Conservation (phyloP, 2,888 invertebrate genomes). For the Melanotus villosus region DNA sequence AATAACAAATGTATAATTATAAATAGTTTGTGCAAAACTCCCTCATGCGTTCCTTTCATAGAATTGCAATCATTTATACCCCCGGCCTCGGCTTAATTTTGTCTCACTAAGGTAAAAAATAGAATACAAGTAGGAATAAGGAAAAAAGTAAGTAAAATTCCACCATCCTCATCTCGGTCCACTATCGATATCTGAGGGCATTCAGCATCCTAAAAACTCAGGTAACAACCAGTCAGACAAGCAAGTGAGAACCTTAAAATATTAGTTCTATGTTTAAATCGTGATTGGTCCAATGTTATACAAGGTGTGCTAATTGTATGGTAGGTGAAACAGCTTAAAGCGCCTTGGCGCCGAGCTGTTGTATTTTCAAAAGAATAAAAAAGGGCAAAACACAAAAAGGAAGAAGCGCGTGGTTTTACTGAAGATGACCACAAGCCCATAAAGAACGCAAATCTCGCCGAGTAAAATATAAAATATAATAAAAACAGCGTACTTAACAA, state of each 20-base stretch:
- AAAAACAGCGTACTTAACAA: constrained; percentile 5
- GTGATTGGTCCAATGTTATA: not conserved
- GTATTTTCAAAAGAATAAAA: not conserved
- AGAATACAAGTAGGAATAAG: no score
- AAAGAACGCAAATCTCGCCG: constrained; percentile 10
- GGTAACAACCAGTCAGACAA: constrained; percentile 7
- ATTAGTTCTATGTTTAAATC: not conserved
- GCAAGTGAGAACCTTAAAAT: not conserved
- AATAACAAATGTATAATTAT: not conserved
- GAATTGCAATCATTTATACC: no score
- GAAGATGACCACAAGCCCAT: constrained; percentile 7
- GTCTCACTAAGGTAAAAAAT: no score
- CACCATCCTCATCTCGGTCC: constrained; percentile 5
- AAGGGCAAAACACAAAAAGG: not conserved
- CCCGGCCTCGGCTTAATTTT: no score
- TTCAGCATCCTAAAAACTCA: not conserved
- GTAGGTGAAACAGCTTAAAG: not conserved
- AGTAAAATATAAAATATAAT: not conserved
- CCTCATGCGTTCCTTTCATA: not conserved
- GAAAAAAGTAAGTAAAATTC: not conserved
- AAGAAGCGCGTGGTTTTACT: not conserved
- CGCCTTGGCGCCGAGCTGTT: constrained; percentile 14
- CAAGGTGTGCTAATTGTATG: constrained; percentile 16
- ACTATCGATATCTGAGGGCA: not conserved
- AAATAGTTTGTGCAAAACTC: not conserved